These are phyloP conservation scores for Parus major DNA, from an alignment of 2,113 vertebrate genomes.

Conservation along the genomic window DNA sequence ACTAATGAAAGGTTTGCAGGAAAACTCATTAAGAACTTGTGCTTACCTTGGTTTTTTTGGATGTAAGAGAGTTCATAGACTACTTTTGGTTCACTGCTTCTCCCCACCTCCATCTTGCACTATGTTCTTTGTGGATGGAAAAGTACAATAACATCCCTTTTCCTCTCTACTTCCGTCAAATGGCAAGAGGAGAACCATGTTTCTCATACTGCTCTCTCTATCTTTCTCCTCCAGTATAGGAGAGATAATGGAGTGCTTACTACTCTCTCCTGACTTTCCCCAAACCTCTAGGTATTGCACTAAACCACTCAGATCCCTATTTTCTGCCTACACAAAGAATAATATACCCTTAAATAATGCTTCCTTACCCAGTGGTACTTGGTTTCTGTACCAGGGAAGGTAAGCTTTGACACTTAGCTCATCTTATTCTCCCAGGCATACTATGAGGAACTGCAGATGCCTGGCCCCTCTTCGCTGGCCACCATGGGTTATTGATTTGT, in stretches of 20 bases:
- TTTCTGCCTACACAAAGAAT: background rate
- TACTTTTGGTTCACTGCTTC: background rate
- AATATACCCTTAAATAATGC: background rate
- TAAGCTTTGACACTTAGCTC: background rate
- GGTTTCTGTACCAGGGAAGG: background rate
- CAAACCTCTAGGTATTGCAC: background rate
- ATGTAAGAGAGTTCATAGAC: background rate
- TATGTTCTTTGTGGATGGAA: background rate
- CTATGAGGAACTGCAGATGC: background rate
- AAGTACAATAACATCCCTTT: background rate
- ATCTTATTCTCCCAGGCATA: background rate
- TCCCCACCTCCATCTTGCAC: fast-evolving
- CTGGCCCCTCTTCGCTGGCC: background rate
- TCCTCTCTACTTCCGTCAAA: background rate
- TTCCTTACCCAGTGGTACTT: background rate
- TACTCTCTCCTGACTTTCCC: background rate
- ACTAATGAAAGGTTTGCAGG: background rate
- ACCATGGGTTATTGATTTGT: background rate
- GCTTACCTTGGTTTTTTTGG: background rate
- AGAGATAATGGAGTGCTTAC: background rate
- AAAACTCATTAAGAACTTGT: background rate
- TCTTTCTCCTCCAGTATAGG: background rate
- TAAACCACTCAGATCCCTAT: background rate
- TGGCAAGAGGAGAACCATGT: background rate
- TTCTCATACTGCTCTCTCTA: background rate